Evolutionary conservation across 2,113 vertebrate genomes (phyloP).

Genomic region (Notarius lentiginosus): DNA sequence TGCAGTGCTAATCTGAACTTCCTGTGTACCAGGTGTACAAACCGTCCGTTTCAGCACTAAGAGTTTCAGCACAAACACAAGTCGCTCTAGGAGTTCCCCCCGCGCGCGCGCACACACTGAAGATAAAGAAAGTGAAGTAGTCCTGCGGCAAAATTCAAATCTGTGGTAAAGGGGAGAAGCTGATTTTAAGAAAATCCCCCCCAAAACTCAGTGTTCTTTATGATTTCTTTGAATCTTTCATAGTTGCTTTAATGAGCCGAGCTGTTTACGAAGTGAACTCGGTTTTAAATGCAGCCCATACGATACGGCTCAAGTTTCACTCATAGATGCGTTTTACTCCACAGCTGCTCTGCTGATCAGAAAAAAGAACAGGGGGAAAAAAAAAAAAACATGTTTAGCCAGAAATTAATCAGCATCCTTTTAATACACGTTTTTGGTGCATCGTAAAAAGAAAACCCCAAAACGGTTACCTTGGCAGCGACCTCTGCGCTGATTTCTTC

Average conservation of each 20-base stretch:
- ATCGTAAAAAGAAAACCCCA: neutral
- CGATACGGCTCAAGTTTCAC: too few relatives aligned
- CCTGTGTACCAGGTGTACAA: constrained; percentile 27
- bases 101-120: neutral
- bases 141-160: neutral
- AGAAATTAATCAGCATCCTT: too few relatives aligned
- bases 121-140: neutral
- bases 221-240: neutral
- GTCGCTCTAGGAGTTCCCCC: neutral
- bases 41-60: neutral
- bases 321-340: too few relatives aligned
- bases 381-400: too few relatives aligned
- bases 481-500: constrained; percentile 99
- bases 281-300: too few relatives aligned
- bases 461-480: constrained; percentile 84
- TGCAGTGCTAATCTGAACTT: neutral
- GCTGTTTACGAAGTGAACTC: neutral
- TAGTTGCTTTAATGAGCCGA: neutral
- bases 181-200: neutral
- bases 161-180: neutral
- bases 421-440: neutral
- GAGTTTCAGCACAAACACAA: neutral
- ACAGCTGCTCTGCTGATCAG: too few relatives aligned
- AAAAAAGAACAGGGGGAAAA: too few relatives aligned
- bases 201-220: neutral